Conservation (phyloP, 2,888 invertebrate genomes). For the Leptothorax acervorum region DNA sequence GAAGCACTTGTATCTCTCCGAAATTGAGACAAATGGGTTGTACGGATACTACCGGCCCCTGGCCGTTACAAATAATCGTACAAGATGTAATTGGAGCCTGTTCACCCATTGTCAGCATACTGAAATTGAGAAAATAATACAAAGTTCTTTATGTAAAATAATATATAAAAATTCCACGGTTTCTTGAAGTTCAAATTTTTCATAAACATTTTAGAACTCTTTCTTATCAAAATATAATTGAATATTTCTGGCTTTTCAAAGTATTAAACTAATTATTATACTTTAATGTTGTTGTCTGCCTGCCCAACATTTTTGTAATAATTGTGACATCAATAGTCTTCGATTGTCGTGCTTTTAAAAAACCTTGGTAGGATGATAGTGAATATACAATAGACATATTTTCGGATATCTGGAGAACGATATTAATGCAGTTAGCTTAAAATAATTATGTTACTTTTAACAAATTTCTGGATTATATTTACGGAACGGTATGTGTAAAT, state of each 20-base stretch:
- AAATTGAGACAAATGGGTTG: slow-evolving; percentile 88
- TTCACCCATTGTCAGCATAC: slow-evolving; percentile 85
- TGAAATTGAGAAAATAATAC: slow-evolving; percentile 50
- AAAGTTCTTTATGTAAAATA: background rate
- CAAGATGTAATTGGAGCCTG: slow-evolving; percentile 83
- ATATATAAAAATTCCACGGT: background rate
- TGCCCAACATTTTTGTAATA: slow-evolving; percentile 85
- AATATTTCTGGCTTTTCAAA: background rate
- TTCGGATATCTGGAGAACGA: slow-evolving; percentile 67
- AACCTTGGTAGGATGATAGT: slow-evolving; percentile 77
- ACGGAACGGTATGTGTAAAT: too few relatives aligned
- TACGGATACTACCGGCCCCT: slow-evolving; percentile 90
- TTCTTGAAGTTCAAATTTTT: background rate
- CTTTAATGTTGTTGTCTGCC: slow-evolving; percentile 83
- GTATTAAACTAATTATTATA: slow-evolving; percentile 52
- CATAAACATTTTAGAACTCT: background rate
- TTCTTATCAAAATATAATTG: background rate
- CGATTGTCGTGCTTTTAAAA: slow-evolving; percentile 85
- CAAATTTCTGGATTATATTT: background rate
- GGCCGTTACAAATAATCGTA: slow-evolving; percentile 87
- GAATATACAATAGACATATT: slow-evolving; percentile 74
- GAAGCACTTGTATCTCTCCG: slow-evolving; percentile 88
- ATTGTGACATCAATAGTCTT: slow-evolving; percentile 86
- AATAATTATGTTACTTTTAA: background rate
- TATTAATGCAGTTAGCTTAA: background rate